phyloP scores from a whole-genome alignment of 2,888 invertebrate genomes.

The Parnassius orleans region DNA sequence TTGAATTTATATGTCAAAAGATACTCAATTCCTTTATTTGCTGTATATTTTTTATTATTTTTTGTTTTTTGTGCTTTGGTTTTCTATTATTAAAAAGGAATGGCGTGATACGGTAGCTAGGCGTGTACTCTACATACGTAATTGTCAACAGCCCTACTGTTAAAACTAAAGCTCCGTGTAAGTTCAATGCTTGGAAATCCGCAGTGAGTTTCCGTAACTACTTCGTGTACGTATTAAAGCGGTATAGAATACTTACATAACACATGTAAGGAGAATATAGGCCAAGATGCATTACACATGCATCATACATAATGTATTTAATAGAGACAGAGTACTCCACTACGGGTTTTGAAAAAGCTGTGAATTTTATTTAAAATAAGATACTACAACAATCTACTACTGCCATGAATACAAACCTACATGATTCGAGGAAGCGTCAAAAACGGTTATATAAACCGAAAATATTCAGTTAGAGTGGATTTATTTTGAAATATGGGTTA shows the following conservation, averaged over 20 bases:
- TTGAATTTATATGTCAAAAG: too few species aligned
- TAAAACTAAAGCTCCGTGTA: conserved; percentile 18
- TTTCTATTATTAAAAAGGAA: conserved; percentile 1
- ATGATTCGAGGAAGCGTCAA: conserved; percentile 16
- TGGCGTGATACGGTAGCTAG: conserved; percentile 21
- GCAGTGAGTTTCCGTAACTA: conserved; percentile 16
- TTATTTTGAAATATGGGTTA: conserved; percentile 3
- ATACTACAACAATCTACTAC: conserved; percentile 22
- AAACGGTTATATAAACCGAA: conserved; percentile 20
- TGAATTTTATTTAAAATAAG: conserved; percentile 4
- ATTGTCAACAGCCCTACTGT: conserved; percentile 18
- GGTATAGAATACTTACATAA: conserved; percentile 23
- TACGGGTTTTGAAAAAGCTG: conserved; percentile 3
- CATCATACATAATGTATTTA: conserved; percentile 20
- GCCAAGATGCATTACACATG: conserved; percentile 23
- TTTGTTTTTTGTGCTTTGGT: neutral
- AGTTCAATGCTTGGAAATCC: conserved; percentile 14
- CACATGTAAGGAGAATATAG: conserved; percentile 18
- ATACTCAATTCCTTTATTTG: too few species aligned
- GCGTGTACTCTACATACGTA: conserved; percentile 22
- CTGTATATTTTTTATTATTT: neutral
- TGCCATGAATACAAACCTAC: conserved; percentile 21
- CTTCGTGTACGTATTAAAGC: conserved; percentile 20
- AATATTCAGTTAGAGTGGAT: neutral
- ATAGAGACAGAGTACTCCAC: conserved; percentile 2